Base-by-base conservation (phyloP, 1,140 invertebrate species). In the Drosophila littoralis region DNA sequence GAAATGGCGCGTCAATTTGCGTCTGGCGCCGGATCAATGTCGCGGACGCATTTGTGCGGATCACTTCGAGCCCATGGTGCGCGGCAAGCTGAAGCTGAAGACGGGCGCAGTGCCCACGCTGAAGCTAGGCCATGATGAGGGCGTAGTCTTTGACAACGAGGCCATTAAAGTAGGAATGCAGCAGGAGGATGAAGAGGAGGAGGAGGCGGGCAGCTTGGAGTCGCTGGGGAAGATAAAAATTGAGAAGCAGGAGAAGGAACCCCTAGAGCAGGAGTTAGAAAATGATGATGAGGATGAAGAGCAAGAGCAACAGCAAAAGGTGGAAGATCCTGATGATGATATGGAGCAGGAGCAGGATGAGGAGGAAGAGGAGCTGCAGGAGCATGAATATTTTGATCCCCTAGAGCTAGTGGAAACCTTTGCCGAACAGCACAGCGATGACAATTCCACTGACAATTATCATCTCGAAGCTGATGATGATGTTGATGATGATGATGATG, bases 51-150 rank as follows among this genome's bases (percentile, higher is more conserved):
- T 91, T n/a, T 91, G 90, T 68, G 77, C 76, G 0, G 81, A 88
- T 67, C 90, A 91, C 48, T 91, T 91, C 46, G 90, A 91, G 45
- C 75, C 81, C 0, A 58, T 80, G 45, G 90, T 88, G 12, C 71
- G 91, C 1, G 90, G 90, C 5, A 91, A 91, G 28, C 59, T 90
- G 6, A 91, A 91, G 61, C 51, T 91, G 0, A 88, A 79, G 52
- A 84, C 80, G 1, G 83, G 88, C 2, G 90, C 90, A 1, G 90
- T 91, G 48, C 90, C 90, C 1, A 91, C 90, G 1, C 17, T 91
- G 0, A 90, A 91, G 17, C 58, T 91, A 35, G 90, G 90, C 3
- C 90, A 91, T 28, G 60, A 91, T 7, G 86, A 90, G 28, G 71
- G 48, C 6, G 36, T 85, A 3, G 50, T 77, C n/a, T 91, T 77